Conservation (phyloP, 2,797 vertebrate genomes). For the Hemibagrus guttatus region DNA sequence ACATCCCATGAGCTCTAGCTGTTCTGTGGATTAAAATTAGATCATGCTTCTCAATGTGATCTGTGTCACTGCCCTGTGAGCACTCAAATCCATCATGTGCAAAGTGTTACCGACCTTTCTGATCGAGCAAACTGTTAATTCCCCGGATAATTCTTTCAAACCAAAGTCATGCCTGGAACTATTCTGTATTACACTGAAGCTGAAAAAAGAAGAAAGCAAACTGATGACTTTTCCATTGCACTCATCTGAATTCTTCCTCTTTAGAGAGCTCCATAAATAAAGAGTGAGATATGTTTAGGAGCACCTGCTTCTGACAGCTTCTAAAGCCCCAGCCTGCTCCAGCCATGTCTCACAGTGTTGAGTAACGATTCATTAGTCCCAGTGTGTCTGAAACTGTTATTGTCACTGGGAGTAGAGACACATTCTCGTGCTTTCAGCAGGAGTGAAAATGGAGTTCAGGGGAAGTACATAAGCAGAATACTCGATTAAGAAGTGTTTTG, state of each 20-base stretch:
- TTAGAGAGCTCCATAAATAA: conserved; percentile 42
- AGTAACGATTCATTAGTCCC: conserved; percentile 25
- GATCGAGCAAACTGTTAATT: background rate
- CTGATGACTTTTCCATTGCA: conserved; percentile 40
- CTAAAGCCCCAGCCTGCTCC: conserved; percentile 12
- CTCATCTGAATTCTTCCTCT: conserved; percentile 1
- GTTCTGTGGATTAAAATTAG: conserved; percentile 33
- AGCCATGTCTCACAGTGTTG: background rate
- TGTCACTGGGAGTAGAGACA: background rate
- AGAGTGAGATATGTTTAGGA: conserved; percentile 24
- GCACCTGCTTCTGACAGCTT: conserved; percentile 50
- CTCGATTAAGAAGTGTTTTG: background rate
- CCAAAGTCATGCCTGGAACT: background rate
- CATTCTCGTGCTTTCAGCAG: background rate
- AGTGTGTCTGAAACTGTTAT: conserved; percentile 27
- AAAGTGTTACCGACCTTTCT: conserved; percentile 9
- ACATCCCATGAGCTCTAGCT: conserved; percentile 30
- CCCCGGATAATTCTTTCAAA: background rate
- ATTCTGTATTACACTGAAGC: background rate
- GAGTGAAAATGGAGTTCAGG: background rate
- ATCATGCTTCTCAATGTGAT: background rate
- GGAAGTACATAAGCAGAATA: background rate
- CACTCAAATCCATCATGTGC: background rate
- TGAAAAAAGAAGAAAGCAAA: background rate
- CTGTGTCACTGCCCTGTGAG: background rate